Conservation (phyloP, 2,797 vertebrate species). For the Amblyopsis hoosieri region DNA sequence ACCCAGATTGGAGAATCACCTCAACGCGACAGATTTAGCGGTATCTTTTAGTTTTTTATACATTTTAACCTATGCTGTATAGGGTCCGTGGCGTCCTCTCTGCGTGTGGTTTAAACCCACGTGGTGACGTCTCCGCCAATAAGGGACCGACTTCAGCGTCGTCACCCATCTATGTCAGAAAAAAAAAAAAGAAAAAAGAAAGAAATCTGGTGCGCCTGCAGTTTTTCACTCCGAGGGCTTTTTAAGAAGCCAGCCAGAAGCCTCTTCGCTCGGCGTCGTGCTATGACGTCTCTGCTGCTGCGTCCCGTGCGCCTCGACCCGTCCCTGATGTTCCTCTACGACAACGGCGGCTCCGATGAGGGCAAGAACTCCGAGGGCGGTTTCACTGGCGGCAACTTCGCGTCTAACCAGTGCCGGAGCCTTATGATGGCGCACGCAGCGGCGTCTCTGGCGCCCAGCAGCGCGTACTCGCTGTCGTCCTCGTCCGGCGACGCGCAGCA, state of each 20-base stretch:
- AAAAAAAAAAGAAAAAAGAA: too few relatives aligned
- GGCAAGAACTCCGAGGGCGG: slow-evolving; percentile 95
- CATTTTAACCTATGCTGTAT: too few relatives aligned
- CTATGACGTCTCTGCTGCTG: slow-evolving; percentile 99
- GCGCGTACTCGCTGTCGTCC: slow-evolving; percentile 74
- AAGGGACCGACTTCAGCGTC: slow-evolving; percentile 59
- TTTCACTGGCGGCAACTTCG: slow-evolving; percentile 87
- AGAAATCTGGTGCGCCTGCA: slow-evolving; percentile 85
- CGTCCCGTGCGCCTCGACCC: slow-evolving; percentile 99
- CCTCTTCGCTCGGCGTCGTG: slow-evolving; percentile 92
- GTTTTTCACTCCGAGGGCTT: slow-evolving; percentile 85
- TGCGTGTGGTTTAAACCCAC: slow-evolving; percentile 84
- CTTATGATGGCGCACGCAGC: slow-evolving; percentile 91
- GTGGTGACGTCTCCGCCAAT: slow-evolving; percentile 84
- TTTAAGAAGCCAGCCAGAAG: slow-evolving; percentile 84
- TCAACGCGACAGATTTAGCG: too few relatives aligned
- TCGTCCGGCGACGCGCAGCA: slow-evolving; percentile 86
- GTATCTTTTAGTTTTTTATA: too few relatives aligned
- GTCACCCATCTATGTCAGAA: too few relatives aligned
- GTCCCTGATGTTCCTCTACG: slow-evolving; percentile 98
- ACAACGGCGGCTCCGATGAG: slow-evolving; percentile 92
- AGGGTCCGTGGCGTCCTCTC: slow-evolving; percentile 79
- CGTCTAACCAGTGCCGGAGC: slow-evolving; percentile 94
- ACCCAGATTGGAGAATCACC: too few relatives aligned
- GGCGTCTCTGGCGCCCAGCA: slow-evolving; percentile 87